Evolutionary conservation across 2,888 invertebrate genomes (phyloP).

Genomic region (Philhelius pedissequus): DNA sequence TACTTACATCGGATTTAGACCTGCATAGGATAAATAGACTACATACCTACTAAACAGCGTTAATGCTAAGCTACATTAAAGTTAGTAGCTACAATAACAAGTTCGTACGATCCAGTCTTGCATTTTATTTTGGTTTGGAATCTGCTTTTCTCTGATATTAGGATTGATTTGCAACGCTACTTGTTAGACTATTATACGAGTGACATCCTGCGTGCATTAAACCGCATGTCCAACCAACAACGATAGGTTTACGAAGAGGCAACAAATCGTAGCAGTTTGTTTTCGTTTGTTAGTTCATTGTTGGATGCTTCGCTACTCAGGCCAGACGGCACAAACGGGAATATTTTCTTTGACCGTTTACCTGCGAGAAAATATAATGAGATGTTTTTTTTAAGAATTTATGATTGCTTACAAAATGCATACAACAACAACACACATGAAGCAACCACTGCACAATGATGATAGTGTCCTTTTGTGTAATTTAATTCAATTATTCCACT

Average conservation of each 20-base stretch:
- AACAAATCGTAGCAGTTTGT: slow-evolving; percentile 56
- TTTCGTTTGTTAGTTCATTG: slow-evolving; percentile 54
- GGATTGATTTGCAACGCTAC: too few species aligned
- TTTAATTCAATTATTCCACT: slow-evolving; percentile 51
- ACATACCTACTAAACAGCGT: too few species aligned
- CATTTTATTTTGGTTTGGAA: too few species aligned
- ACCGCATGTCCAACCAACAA: neutral
- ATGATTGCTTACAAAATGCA: slow-evolving; percentile 16
- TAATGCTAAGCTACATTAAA: too few species aligned
- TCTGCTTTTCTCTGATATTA: too few species aligned
- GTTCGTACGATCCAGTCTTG: too few species aligned
- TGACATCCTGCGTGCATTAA: slow-evolving; percentile 22
- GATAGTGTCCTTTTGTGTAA: slow-evolving; percentile 3
- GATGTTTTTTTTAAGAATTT: neutral
- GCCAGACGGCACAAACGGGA: slow-evolving; percentile 9
- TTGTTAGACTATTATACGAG: too few species aligned
- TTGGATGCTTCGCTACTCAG: neutral
- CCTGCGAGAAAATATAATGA: neutral
- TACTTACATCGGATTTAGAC: too few species aligned
- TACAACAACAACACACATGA: neutral
- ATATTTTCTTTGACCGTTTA: neutral
- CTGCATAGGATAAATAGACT: too few species aligned
- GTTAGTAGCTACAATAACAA: too few species aligned
- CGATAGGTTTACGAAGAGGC: slow-evolving; percentile 36
- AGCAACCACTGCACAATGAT: neutral